These are phyloP conservation scores for Montifringilla adamsi DNA, from an alignment of 2,113 vertebrate genomes.

Conservation along the genomic window DNA sequence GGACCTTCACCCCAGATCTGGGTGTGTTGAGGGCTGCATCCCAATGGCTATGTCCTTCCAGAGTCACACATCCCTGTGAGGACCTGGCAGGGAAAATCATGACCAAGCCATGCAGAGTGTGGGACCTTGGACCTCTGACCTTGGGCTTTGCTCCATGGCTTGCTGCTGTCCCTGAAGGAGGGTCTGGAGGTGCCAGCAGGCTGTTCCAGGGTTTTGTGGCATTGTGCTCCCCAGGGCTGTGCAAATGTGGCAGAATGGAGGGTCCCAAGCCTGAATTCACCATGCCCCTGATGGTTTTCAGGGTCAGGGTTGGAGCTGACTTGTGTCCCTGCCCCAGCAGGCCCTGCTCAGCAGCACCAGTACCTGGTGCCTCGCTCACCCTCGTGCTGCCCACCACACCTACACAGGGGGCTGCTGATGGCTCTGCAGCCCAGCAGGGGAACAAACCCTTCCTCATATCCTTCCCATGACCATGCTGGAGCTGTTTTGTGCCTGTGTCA, in stretches of 20 bases:
- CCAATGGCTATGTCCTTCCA: background rate
- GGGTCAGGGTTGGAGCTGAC: background rate
- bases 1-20: background rate
- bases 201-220: background rate
- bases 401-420: background rate
- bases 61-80: background rate
- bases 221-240: background rate
- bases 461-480: background rate
- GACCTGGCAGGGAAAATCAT: background rate
- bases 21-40: background rate
- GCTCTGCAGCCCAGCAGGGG: background rate
- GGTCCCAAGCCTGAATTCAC: background rate
- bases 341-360: background rate
- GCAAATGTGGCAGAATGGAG: background rate
- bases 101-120: background rate
- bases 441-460: background rate
- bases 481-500: background rate
- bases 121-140: accelerated
- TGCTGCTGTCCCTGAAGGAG: background rate
- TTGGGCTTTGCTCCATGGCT: background rate
- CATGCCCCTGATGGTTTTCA: accelerated
- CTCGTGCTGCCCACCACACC: background rate
- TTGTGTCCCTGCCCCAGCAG: background rate
- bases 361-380: background rate
- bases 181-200: background rate